Evolutionary conservation across 2,888 invertebrate species (phyloP).

Genomic region (Volucella bombylans): DNA sequence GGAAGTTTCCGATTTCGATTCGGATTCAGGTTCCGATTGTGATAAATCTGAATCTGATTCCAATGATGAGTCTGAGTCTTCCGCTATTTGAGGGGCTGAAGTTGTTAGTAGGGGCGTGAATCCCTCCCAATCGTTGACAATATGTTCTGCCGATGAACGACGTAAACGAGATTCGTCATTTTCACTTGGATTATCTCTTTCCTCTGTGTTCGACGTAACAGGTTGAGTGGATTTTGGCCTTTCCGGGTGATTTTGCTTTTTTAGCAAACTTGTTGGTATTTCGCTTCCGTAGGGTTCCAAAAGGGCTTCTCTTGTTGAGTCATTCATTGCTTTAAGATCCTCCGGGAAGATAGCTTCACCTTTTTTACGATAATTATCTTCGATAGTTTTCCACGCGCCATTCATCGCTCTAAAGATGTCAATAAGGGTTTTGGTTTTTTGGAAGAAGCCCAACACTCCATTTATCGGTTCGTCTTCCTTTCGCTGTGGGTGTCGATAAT

Average conservation of each 20-base stretch:
- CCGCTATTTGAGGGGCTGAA: constrained; percentile 18
- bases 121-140: constrained; percentile 14
- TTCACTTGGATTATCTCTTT: constrained; percentile 31
- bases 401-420: constrained; percentile 67
- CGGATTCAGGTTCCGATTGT: constrained; percentile 19
- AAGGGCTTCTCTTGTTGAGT: constrained; percentile 15
- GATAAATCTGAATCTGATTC: constrained; percentile 47
- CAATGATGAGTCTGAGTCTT: constrained; percentile 1
- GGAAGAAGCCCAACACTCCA: constrained; percentile 40
- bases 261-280: constrained; percentile 8
- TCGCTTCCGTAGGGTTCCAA: background rate
- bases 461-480: constrained; percentile 17
- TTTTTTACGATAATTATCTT: constrained; percentile 54
- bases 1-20: constrained; percentile 11
- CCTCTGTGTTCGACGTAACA: constrained; percentile 7
- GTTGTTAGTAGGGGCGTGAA: background rate
- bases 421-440: constrained; percentile 62
- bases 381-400: constrained; percentile 62
- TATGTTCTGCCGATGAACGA: constrained; percentile 51
- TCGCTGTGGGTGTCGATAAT: constrained; percentile 35
- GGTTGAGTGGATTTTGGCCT: constrained; percentile 41
- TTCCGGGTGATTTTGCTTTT: constrained; percentile 16
- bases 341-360: constrained; percentile 52
- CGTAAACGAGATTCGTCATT: constrained; percentile 59
- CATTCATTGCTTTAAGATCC: constrained; percentile 27